phyloP scores from a whole-genome alignment of 2,888 invertebrate species.

The Andrena marginata region DNA sequence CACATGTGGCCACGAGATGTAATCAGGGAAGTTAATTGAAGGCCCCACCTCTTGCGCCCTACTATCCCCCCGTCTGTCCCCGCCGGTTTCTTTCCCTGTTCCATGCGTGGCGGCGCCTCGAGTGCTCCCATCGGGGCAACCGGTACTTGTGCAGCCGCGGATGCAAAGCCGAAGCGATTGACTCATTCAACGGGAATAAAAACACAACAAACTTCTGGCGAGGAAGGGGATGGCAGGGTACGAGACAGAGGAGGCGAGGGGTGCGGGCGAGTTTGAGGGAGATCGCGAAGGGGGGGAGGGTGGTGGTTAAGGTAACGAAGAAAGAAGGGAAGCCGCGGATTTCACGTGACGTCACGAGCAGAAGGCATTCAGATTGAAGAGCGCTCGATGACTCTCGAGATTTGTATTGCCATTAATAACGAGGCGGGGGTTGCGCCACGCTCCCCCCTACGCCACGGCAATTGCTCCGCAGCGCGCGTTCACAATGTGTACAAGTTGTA shows the following conservation, averaged over 20 bases:
- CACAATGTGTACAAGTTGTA: conserved; percentile 40
- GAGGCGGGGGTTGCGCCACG: conserved; percentile 74
- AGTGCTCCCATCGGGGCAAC: conserved; percentile 75
- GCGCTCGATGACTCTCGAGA: conserved; percentile 85
- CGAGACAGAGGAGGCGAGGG: neutral
- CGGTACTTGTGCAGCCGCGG: conserved; percentile 56
- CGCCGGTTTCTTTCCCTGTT: conserved; percentile 31
- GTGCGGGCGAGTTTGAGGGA: neutral
- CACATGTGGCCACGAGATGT: conserved; percentile 74
- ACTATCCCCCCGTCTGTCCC: conserved; percentile 18
- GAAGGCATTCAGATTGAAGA: conserved; percentile 85
- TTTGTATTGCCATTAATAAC: conserved; percentile 85
- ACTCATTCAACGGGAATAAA: conserved; percentile 83
- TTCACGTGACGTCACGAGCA: conserved; percentile 83
- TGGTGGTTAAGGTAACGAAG: conserved; percentile 45
- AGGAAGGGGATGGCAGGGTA: conserved; percentile 29
- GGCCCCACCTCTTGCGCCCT: conserved; percentile 55
- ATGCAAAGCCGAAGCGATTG: conserved; percentile 80
- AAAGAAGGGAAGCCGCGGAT: conserved; percentile 52
- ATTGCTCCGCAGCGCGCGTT: conserved; percentile 39
- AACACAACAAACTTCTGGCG: conserved; percentile 78
- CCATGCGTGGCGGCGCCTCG: conserved; percentile 41
- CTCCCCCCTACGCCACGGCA: conserved; percentile 43
- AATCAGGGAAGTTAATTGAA: conserved; percentile 83
- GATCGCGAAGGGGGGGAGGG: neutral